phyloP scores from a whole-genome alignment of 2,797 vertebrate genomes.

The Takifugu ocellatus region DNA sequence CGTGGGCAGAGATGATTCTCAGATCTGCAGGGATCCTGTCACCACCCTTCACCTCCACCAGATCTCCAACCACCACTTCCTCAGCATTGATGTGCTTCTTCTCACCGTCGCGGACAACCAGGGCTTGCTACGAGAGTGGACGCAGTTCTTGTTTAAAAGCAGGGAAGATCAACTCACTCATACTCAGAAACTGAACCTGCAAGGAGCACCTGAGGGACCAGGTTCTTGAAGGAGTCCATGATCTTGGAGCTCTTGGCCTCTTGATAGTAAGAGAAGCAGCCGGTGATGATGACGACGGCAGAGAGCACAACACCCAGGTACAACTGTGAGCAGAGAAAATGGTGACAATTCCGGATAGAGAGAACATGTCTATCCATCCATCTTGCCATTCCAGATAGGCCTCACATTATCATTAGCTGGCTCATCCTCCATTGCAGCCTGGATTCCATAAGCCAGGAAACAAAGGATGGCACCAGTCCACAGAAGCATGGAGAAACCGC shows the following conservation, averaged over 20 bases:
- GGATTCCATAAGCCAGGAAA: constrained; percentile 90
- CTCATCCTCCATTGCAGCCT: constrained; percentile 83
- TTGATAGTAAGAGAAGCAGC: constrained; percentile 98
- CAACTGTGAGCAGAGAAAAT: constrained; percentile 66
- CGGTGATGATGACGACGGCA: constrained; percentile 96
- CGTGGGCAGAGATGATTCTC: constrained; percentile 87
- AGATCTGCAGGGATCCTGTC: constrained; percentile 90
- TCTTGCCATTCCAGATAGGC: not conserved
- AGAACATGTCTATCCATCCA: not conserved
- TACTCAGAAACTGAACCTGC: not conserved
- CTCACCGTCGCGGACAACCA: constrained; percentile 89
- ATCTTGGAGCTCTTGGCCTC: constrained; percentile 99
- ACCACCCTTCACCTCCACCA: constrained; percentile 91
- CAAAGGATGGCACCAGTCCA: constrained; percentile 97
- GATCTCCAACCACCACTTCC: constrained; percentile 85
- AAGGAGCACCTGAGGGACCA: constrained; percentile 88
- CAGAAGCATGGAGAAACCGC: constrained; percentile 92
- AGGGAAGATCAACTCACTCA: not conserved
- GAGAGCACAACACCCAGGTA: constrained; percentile 91
- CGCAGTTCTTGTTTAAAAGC: not conserved
- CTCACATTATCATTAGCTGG: constrained; percentile 89
- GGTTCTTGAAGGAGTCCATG: constrained; percentile 98
- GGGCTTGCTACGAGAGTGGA: constrained; percentile 80
- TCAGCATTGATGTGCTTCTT: constrained; percentile 88
- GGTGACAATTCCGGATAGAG: not conserved